Evolutionary conservation across 1,140 invertebrate species (phyloP).

Genomic region (Macrobrachium rosenbergii): DNA sequence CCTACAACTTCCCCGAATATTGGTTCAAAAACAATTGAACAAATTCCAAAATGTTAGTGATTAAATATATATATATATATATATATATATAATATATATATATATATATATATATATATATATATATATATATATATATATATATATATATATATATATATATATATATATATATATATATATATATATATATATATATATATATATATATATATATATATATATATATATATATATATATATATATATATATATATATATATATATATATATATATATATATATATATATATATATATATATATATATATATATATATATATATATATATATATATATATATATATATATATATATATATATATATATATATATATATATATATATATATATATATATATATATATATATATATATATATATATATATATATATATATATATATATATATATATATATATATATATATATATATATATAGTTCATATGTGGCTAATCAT

Average conservation of each 20-base stretch:
- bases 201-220: slow-evolving; percentile 6
- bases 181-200: neutral
- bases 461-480: too few species aligned
- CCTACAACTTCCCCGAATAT: too few species aligned
- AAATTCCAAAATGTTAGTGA: too few species aligned
- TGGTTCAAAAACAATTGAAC: too few species aligned
- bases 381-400: too few species aligned
- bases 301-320: slow-evolving; percentile 3
- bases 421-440: too few species aligned
- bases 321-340: slow-evolving; percentile 4
- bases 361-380: too few species aligned
- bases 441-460: too few species aligned
- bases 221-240: slow-evolving; percentile 17
- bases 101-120: slow-evolving; percentile 3
- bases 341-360: neutral
- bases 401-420: too few species aligned
- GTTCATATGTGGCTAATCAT: too few species aligned
- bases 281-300: slow-evolving; percentile 5
- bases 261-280: slow-evolving; percentile 9
- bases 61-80: too few species aligned
- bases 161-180: neutral
- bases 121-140: neutral
- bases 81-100: neutral
- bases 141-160: neutral
- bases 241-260: slow-evolving; percentile 9